Conservation (phyloP, 2,113 vertebrate genomes). For the Eonycteris spelaea region DNA sequence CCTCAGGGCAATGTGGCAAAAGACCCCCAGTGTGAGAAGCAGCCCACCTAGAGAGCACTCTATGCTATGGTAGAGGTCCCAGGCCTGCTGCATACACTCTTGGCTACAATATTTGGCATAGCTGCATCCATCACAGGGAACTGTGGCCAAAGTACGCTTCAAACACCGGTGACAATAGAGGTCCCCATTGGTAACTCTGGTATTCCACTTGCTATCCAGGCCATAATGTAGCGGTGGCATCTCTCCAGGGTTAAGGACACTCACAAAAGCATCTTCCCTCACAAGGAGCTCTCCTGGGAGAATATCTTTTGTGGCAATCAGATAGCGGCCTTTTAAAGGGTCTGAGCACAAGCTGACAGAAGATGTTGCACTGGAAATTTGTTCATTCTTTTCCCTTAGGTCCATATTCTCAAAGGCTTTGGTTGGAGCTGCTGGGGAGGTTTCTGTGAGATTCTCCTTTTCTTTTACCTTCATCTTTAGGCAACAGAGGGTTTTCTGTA, state of each 20-base stretch:
- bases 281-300: conserved; percentile 88
- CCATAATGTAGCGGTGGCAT: conserved; percentile 12
- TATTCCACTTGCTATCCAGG: conserved; percentile 50
- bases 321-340: conserved; percentile 87
- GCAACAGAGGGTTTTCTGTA: conserved; percentile 68
- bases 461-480: conserved; percentile 63
- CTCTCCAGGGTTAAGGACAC: conserved; percentile 88
- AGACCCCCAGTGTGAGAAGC: conserved; percentile 87
- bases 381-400: conserved; percentile 69
- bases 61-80: conserved; percentile 88
- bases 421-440: neutral
- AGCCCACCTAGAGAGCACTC: conserved; percentile 89
- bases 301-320: conserved; percentile 85
- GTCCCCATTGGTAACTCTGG: conserved; percentile 74
- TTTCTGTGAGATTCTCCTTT: conserved; percentile 15
- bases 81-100: conserved; percentile 85
- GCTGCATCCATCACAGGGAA: conserved; percentile 90
- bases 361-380: conserved; percentile 74
- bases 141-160: conserved; percentile 73
- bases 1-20: conserved; percentile 91
- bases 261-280: conserved; percentile 90
- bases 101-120: conserved; percentile 91
- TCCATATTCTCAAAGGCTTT: conserved; percentile 3
- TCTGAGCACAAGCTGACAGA: conserved; percentile 81
- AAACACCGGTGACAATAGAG: conserved; percentile 92